Percentiles rank a stretch among this genome's conserved stretches.
phyloP scores from a whole-genome alignment of 1,140 invertebrate species.

The Ooceraea biroi region DNA sequence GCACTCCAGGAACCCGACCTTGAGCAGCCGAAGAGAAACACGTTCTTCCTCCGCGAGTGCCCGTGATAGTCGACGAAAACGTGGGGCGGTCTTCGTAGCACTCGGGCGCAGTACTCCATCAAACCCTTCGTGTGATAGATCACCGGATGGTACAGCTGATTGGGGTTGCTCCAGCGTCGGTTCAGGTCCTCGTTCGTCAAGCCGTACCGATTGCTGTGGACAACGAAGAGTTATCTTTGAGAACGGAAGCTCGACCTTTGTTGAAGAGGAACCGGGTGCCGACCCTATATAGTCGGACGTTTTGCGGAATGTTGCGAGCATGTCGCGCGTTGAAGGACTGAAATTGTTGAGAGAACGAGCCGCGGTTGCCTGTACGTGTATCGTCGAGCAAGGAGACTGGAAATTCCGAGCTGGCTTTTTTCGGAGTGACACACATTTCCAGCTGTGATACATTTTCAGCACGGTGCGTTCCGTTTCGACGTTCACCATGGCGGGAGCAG shows the following conservation, averaged over 20 bases:
- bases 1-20: slow-evolving; percentile 89
- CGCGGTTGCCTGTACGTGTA: neutral
- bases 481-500: neutral
- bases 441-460: neutral
- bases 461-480: neutral
- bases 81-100: slow-evolving; percentile 88
- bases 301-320: neutral
- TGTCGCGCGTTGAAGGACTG: neutral
- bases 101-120: slow-evolving; percentile 88
- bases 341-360: neutral
- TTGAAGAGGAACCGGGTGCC: neutral
- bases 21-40: slow-evolving; percentile 96
- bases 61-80: slow-evolving; percentile 97
- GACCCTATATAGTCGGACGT: slow-evolving; percentile 1
- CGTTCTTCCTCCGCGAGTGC: slow-evolving; percentile 95
- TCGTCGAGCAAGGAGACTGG: neutral
- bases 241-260: neutral
- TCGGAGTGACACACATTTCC: slow-evolving; percentile 18
- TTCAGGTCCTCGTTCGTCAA: slow-evolving; percentile 94
- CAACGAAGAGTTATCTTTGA: slow-evolving; percentile 42
- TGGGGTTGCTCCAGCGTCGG: slow-evolving; percentile 92
- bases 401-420: slow-evolving; percentile 27
- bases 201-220: slow-evolving; percentile 92
- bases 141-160: slow-evolving; percentile 91
- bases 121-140: slow-evolving; percentile 94